Percentiles rank a stretch among this genome's conserved stretches.
These are phyloP conservation scores for Notechis scutatus DNA, from an alignment of 2,113 vertebrate genomes.

Conservation along the genomic window DNA sequence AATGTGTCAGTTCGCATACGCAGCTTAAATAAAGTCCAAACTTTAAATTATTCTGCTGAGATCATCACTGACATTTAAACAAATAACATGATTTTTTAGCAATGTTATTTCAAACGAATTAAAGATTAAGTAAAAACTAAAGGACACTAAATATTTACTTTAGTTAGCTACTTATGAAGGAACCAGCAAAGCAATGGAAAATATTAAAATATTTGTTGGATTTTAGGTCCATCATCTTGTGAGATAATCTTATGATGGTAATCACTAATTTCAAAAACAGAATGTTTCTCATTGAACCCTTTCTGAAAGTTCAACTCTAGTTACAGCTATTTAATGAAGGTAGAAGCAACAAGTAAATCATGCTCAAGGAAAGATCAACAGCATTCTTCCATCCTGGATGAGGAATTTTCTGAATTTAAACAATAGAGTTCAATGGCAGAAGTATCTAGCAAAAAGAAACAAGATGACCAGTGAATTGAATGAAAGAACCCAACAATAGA, in stretches of 20 bases:
- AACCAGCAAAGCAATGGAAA: background rate
- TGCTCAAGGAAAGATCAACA: conserved; percentile 14
- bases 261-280: background rate
- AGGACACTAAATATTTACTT: background rate
- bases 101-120: background rate
- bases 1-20: background rate
- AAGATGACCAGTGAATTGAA: background rate
- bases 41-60: background rate
- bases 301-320: conserved; percentile 5
- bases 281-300: background rate
- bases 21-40: background rate
- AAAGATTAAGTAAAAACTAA: background rate
- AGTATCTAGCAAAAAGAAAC: background rate
- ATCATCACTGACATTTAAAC: background rate
- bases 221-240: background rate
- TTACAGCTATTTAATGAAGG: conserved; percentile 4
- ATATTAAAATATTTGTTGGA: background rate
- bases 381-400: background rate
- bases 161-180: background rate
- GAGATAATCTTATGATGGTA: background rate
- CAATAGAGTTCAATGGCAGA: background rate
- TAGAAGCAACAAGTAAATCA: background rate
- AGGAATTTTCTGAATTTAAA: background rate
- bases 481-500: background rate
- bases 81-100: background rate